phyloP scores from a whole-genome alignment of 1,140 invertebrate genomes.

The Acromyrmex charruanus region DNA sequence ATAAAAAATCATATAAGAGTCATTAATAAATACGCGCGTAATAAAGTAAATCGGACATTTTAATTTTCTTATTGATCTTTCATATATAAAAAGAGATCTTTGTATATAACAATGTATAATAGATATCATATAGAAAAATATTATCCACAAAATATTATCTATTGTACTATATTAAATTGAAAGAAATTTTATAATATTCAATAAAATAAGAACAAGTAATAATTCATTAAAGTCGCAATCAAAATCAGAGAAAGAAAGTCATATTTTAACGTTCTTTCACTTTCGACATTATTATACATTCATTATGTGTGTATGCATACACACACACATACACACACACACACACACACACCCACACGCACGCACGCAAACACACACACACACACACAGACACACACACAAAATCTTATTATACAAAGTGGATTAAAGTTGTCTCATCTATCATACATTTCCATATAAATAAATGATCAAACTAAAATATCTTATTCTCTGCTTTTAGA shows the following conservation, averaged over 20 bases:
- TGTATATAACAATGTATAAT: conserved; percentile 4
- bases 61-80: not conserved
- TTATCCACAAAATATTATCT: not conserved
- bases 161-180: not conserved
- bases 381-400: not conserved
- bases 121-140: conserved; percentile 1
- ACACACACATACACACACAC: not conserved
- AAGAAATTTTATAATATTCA: not conserved
- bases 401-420: not conserved
- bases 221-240: not conserved
- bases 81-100: not conserved
- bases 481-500: not conserved
- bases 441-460: not conserved
- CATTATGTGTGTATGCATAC: too few species aligned
- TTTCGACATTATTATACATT: not conserved
- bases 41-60: not conserved
- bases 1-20: not conserved
- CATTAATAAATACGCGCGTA: not conserved
- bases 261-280: not conserved
- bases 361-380: too few species aligned
- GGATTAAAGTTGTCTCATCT: not conserved
- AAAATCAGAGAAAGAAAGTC: not conserved
- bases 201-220: conserved; percentile 5
- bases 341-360: too few species aligned
- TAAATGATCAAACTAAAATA: not conserved